These are phyloP conservation scores for Bellardia pandia DNA, from an alignment of 2,888 invertebrate species.

Conservation along the genomic window DNA sequence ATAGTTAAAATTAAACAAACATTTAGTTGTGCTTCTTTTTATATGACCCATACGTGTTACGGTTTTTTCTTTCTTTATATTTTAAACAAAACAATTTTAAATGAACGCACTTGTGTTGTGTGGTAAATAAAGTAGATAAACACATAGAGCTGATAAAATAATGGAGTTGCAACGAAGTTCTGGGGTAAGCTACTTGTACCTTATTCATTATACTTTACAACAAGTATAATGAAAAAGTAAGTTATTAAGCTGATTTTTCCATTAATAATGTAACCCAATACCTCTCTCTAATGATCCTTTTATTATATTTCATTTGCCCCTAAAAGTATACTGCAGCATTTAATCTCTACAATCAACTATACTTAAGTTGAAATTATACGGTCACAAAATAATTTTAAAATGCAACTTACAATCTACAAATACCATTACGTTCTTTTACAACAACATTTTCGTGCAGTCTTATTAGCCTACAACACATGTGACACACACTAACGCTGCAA, in stretches of 20 bases:
- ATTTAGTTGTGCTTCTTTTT: slow-evolving; percentile 12
- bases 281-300: neutral
- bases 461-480: slow-evolving; percentile 44
- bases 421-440: slow-evolving; percentile 22
- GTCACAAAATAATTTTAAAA: slow-evolving; percentile 39
- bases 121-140: slow-evolving; percentile 11
- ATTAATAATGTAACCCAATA: neutral
- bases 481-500: slow-evolving; percentile 9
- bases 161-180: neutral
- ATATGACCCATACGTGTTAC: slow-evolving; percentile 31
- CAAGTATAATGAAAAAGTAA: neutral
- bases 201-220: too few species aligned
- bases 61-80: neutral
- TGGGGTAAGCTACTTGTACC: neutral
- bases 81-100: slow-evolving; percentile 26
- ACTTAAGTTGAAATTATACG: neutral
- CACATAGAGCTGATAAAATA: neutral
- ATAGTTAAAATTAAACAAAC: slow-evolving; percentile 57
- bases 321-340: slow-evolving; percentile 10
- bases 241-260: neutral
- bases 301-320: neutral
- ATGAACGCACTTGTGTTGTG: slow-evolving; percentile 56
- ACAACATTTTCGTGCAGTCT: slow-evolving; percentile 7
- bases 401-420: slow-evolving; percentile 46
- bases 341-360: neutral